Percentiles rank a stretch among this genome's conserved stretches.
Evolutionary conservation across 2,797 vertebrate species (phyloP).

Genomic region (Crypturellus tataupa): DNA sequence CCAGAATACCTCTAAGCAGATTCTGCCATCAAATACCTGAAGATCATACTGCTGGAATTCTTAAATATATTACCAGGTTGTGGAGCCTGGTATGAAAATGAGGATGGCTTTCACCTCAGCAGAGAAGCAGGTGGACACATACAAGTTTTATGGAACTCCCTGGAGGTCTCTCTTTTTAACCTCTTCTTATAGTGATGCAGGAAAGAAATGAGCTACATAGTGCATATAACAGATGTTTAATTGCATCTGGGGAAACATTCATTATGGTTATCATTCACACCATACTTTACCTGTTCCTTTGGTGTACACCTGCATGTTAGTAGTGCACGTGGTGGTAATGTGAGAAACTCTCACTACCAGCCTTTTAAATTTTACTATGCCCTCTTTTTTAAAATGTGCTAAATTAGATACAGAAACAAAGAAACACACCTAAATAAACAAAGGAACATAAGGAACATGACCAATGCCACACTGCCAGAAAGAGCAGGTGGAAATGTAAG

Average conservation of each 20-base stretch:
- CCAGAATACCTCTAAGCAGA: not conserved
- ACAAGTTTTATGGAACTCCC: not conserved
- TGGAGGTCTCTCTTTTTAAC: not conserved
- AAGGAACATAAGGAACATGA: conserved; percentile 61
- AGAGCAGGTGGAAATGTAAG: conserved; percentile 77
- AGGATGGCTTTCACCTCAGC: not conserved
- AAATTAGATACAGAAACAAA: conserved; percentile 85
- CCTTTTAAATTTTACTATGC: conserved; percentile 80
- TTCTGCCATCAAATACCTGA: not conserved
- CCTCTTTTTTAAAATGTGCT: conserved; percentile 74
- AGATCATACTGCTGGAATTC: not conserved
- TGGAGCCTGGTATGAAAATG: not conserved
- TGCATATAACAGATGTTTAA: conserved; percentile 67
- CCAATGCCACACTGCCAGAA: conserved; percentile 69
- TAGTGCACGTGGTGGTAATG: conserved; percentile 78
- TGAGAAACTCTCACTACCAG: conserved; percentile 78
- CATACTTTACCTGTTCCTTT: conserved; percentile 72
- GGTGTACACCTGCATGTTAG: conserved; percentile 74
- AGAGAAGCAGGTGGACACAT: not conserved
- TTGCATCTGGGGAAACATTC: conserved; percentile 71
- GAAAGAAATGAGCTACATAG: conserved; percentile 48
- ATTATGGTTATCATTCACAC: conserved; percentile 62
- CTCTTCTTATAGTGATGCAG: not conserved
- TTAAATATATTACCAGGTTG: not conserved
- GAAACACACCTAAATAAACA: conserved; percentile 84